Evolutionary conservation across 2,888 invertebrate genomes (phyloP).

Genomic region (Allophyes oxyacanthae): DNA sequence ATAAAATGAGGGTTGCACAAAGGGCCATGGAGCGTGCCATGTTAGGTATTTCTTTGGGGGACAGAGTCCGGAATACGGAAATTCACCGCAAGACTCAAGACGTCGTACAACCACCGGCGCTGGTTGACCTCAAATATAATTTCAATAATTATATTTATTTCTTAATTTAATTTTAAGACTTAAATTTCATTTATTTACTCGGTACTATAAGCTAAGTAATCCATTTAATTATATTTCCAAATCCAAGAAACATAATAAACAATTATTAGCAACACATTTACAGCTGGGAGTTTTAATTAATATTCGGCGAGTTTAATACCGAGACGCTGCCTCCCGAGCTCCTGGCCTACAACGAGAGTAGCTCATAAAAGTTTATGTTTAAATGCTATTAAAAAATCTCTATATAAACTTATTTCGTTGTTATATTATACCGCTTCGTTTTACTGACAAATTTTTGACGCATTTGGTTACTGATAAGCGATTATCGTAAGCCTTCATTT

Average conservation of each 20-base stretch:
- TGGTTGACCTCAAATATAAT: too few species aligned
- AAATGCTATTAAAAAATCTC: slow-evolving; percentile 66
- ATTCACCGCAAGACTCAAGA: too few species aligned
- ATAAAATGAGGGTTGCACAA: too few species aligned
- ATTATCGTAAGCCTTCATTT: too few species aligned
- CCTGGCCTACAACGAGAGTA: slow-evolving; percentile 45
- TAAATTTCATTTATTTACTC: too few species aligned
- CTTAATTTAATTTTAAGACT: too few species aligned
- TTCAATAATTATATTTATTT: too few species aligned
- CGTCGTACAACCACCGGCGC: too few species aligned
- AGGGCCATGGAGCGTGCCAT: too few species aligned
- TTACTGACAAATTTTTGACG: slow-evolving; percentile 34
- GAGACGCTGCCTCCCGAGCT: slow-evolving; percentile 46
- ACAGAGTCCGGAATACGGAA: too few species aligned
- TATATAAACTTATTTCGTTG: slow-evolving; percentile 65
- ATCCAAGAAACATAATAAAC: slow-evolving; percentile 19
- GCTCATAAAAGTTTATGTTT: slow-evolving; percentile 72
- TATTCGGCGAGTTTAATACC: slow-evolving; percentile 27
- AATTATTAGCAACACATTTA: slow-evolving; percentile 7
- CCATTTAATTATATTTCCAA: background rate
- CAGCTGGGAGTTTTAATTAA: slow-evolving; percentile 20
- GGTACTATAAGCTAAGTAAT: too few species aligned
- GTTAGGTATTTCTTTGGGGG: too few species aligned
- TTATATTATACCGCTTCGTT: slow-evolving; percentile 18
- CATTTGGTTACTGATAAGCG: slow-evolving; percentile 27